A percentile compares a stretch with the other conserved stretches of the same genome.
Evolutionary conservation across 1,140 invertebrate species (phyloP).

Genomic region (Procambarus virginalis): DNA sequence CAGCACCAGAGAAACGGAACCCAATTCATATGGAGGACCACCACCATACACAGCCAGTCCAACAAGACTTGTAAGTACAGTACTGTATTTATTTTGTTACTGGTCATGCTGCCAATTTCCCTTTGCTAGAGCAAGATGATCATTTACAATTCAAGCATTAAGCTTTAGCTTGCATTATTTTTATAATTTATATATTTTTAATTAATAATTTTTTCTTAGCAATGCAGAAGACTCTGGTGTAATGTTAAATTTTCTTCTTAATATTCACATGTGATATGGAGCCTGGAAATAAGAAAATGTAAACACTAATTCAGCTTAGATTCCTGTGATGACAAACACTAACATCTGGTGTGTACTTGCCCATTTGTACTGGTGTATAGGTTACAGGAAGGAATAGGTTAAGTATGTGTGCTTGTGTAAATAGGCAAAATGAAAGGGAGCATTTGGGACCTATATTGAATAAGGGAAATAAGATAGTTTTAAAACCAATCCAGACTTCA

Average conservation of each 20-base stretch:
- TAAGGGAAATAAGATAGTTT: too few species aligned
- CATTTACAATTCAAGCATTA: background rate
- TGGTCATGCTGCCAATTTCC: background rate
- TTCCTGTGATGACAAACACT: too few species aligned
- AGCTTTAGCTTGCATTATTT: background rate
- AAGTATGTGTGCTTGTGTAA: too few species aligned
- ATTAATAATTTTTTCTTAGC: background rate
- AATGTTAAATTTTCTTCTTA: background rate
- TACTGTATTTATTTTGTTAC: background rate
- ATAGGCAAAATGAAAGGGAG: too few species aligned
- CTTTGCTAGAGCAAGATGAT: background rate
- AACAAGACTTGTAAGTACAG: constrained; percentile 72
- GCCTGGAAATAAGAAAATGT: too few species aligned
- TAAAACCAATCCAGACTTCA: too few species aligned
- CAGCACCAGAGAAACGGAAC: constrained; percentile 79
- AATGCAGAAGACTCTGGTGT: constrained; percentile 27
- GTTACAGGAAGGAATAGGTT: too few species aligned
- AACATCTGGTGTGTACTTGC: too few species aligned
- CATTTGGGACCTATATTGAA: too few species aligned
- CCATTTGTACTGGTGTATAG: too few species aligned
- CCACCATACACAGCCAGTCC: constrained; percentile 81
- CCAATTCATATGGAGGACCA: constrained; percentile 79
- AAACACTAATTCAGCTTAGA: too few species aligned
- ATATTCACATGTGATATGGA: too few species aligned
- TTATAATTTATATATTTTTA: background rate